Conservation (phyloP, 2,888 invertebrate species). For the Zhuqinia jingwanae region DNA sequence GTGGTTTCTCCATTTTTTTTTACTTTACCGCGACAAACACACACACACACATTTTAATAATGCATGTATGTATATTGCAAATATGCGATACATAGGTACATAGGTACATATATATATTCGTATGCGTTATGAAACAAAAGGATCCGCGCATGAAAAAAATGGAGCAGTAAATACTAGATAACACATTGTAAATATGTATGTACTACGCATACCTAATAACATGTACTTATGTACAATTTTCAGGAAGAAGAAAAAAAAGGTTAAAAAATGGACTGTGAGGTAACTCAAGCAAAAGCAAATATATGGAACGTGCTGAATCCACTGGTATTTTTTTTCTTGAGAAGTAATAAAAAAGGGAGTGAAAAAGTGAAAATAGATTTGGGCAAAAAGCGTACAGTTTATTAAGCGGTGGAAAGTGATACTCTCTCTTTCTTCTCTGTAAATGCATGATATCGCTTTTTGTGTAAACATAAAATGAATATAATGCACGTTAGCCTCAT, state of each 20-base stretch:
- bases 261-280: slow-evolving; percentile 53
- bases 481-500: too few relatives aligned
- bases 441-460: too few relatives aligned
- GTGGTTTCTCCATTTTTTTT: slow-evolving; percentile 22
- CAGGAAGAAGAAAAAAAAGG: slow-evolving; percentile 19
- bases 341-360: slow-evolving; percentile 45
- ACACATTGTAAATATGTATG: neutral
- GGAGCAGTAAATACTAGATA: neutral
- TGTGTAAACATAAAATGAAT: too few relatives aligned
- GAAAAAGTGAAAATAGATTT: slow-evolving; percentile 66
- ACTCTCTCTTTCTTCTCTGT: neutral
- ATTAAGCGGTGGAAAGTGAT: neutral
- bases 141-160: slow-evolving; percentile 33
- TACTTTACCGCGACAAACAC: slow-evolving; percentile 8
- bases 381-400: slow-evolving; percentile 15
- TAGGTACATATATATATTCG: too few relatives aligned
- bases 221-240: neutral
- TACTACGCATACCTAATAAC: slow-evolving; percentile 10
- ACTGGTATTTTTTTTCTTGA: slow-evolving; percentile 34
- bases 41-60: slow-evolving; percentile 9
- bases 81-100: neutral
- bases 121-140: slow-evolving; percentile 46
- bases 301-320: slow-evolving; percentile 64
- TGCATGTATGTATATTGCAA: too few relatives aligned
- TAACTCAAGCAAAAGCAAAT: slow-evolving; percentile 57